Conservation (phyloP, 2,888 invertebrate genomes). For the Agonopterix heracliana region DNA sequence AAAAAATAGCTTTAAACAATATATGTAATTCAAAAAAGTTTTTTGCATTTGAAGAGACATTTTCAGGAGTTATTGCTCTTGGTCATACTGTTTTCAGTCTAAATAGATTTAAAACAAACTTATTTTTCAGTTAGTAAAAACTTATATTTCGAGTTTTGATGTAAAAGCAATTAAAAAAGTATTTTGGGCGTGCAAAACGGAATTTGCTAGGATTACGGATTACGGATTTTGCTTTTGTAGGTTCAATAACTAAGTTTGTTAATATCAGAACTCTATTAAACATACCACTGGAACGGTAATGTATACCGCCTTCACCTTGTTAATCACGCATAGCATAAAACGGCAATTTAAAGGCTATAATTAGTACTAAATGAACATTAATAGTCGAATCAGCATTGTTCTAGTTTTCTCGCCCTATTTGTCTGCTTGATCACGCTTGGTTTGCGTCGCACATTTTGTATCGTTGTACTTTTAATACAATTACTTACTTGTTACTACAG, state of each 20-base stretch:
- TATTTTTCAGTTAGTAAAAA: too few relatives aligned
- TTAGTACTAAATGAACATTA: conserved; percentile 32
- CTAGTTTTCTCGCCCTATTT: conserved; percentile 55
- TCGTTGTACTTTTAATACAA: conserved; percentile 18
- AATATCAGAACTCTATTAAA: background rate
- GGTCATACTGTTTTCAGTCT: too few relatives aligned
- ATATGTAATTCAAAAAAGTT: too few relatives aligned
- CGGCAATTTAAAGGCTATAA: background rate
- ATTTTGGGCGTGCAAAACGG: too few relatives aligned
- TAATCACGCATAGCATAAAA: background rate
- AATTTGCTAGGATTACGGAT: too few relatives aligned
- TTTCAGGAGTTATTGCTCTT: too few relatives aligned
- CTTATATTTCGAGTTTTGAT: too few relatives aligned
- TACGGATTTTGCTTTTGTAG: background rate
- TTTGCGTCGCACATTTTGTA: conserved; percentile 27
- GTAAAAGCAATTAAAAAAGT: too few relatives aligned
- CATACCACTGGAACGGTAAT: background rate
- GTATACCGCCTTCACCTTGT: background rate
- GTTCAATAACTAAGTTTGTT: background rate
- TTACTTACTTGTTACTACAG: conserved; percentile 8
- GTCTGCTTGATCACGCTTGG: conserved; percentile 49
- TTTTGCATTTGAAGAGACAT: too few relatives aligned
- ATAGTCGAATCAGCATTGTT: conserved; percentile 33
- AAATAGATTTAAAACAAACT: too few relatives aligned
- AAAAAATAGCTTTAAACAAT: too few relatives aligned